Conservation (phyloP, 1,140 invertebrate genomes). For the Apis cerana region DNA sequence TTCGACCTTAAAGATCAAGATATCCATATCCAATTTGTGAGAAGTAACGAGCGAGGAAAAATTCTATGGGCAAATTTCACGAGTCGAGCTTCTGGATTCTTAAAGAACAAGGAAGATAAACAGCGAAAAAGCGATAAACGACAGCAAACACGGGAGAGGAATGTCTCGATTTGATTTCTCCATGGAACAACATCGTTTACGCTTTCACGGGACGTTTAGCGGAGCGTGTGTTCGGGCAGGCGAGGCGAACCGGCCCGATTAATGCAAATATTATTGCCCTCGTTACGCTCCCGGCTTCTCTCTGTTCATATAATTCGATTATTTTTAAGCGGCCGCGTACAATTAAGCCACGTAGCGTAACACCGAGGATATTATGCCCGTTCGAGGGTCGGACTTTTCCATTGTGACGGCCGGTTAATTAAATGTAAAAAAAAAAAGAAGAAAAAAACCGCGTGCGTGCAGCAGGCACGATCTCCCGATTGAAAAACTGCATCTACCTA, state of each 20-base stretch:
- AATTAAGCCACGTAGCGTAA: not conserved
- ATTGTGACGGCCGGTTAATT: slow-evolving; percentile 6
- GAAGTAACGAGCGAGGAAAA: not conserved
- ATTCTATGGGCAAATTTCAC: too few relatives aligned
- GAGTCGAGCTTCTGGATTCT: not conserved
- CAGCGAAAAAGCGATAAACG: not conserved
- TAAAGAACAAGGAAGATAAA: not conserved
- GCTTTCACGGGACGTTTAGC: slow-evolving; percentile 21
- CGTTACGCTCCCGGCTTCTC: not conserved
- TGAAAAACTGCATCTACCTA: not conserved
- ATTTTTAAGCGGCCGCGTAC: not conserved
- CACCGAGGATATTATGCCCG: not conserved
- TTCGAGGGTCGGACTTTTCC: not conserved
- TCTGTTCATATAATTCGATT: not conserved
- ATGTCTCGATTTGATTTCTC: not conserved
- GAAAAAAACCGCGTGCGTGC: not conserved
- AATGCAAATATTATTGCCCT: slow-evolving; percentile 16
- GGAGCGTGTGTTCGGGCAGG: not conserved
- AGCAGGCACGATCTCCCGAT: not conserved
- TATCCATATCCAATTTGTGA: too few relatives aligned
- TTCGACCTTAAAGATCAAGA: too few relatives aligned
- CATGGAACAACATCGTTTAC: not conserved
- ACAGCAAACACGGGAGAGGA: not conserved
- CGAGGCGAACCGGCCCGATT: not conserved
- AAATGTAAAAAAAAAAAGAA: not conserved